Evolutionary conservation across 2,888 invertebrate species (phyloP).

Genomic region (Caprella mutica): DNA sequence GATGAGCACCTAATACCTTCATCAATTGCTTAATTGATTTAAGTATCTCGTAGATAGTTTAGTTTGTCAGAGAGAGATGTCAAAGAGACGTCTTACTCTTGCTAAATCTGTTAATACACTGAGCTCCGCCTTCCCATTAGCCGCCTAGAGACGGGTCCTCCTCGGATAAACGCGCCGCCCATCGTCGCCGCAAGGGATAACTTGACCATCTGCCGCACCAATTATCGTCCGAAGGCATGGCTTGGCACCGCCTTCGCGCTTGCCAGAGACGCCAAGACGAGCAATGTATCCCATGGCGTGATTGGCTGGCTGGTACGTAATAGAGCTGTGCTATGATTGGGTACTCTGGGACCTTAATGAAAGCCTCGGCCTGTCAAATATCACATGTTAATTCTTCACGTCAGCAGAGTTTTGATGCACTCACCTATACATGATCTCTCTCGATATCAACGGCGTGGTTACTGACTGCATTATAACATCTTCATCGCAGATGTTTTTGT

Average conservation of each 20-base stretch:
- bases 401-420: too few relatives aligned
- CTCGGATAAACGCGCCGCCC: background rate
- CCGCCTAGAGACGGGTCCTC: background rate
- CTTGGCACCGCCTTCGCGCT: background rate
- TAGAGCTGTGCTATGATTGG: slow-evolving; percentile 32
- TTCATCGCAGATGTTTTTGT: too few relatives aligned
- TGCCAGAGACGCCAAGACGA: background rate
- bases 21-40: too few relatives aligned
- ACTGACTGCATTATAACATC: too few relatives aligned
- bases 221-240: background rate
- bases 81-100: slow-evolving; percentile 29
- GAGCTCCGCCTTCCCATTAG: slow-evolving; percentile 17
- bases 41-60: too few relatives aligned
- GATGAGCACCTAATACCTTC: too few relatives aligned
- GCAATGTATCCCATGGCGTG: background rate
- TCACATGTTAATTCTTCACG: slow-evolving; percentile 31
- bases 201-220: background rate
- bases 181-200: background rate
- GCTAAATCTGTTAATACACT: slow-evolving; percentile 28
- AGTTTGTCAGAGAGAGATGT: too few relatives aligned
- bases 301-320: slow-evolving; percentile 23
- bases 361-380: slow-evolving; percentile 30
- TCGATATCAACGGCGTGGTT: too few relatives aligned
- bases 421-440: too few relatives aligned
- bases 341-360: slow-evolving; percentile 27